Evolutionary conservation across 2,113 vertebrate species (phyloP).

Genomic region (Xenopus borealis): DNA sequence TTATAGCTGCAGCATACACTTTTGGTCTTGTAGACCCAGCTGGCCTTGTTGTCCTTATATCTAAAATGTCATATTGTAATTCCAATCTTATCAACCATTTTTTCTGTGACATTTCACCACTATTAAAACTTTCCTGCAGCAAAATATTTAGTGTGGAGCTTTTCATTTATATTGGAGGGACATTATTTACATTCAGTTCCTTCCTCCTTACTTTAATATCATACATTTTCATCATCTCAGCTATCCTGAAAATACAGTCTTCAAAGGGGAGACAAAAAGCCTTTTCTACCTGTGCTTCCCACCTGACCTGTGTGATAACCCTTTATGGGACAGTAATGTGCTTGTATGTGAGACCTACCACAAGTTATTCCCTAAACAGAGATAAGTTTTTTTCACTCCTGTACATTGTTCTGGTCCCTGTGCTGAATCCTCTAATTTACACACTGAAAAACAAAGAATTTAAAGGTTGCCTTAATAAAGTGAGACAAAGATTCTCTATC

Average conservation of each 20-base stretch:
- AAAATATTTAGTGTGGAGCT: background rate
- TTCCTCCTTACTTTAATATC: background rate
- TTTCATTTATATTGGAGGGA: background rate
- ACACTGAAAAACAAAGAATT: slow-evolving; percentile 30
- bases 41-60: background rate
- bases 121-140: slow-evolving; percentile 10
- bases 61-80: background rate
- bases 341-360: too few species aligned
- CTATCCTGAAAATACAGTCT: slow-evolving; percentile 8
- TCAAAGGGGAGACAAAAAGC: background rate
- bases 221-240: background rate
- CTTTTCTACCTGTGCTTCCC: slow-evolving; percentile 48
- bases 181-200: background rate
- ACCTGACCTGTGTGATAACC: slow-evolving; percentile 14
- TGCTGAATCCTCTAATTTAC: slow-evolving; percentile 24
- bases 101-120: slow-evolving; percentile 8
- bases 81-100: slow-evolving; percentile 7
- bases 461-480: background rate
- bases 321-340: background rate
- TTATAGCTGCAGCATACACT: background rate
- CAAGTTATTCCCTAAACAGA: too few species aligned
- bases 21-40: background rate
- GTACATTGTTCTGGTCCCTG: slow-evolving; percentile 9
- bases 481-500: background rate
- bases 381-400: background rate